Evolutionary conservation across 1,140 invertebrate species (phyloP), one percentile per base, ranked within the genome.

Genomic region (Monochamus saltuarius): DNA sequence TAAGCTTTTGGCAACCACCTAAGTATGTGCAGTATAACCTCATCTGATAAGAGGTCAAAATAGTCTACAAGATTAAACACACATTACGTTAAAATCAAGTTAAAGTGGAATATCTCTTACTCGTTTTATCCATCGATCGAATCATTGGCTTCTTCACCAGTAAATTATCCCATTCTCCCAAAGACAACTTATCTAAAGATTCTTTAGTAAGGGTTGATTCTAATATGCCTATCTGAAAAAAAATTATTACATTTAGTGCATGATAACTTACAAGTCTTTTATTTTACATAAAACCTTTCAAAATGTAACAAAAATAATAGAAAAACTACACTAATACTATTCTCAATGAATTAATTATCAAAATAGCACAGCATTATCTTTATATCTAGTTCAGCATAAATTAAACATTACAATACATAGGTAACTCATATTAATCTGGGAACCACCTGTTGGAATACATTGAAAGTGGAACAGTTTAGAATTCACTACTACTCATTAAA

Each of bases 11-110:
- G 88, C 40, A 95, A 78, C 86, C 87, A 92, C 67, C 85, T 83
- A 58, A 95, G 88, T 37, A 95, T 88, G 64, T 86, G 82, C n/a
- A 95, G 75, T 13, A 95, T 82, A 58, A 94, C 85, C 77, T 95
- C 92, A 78, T 95, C 92, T 0, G 90, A 89, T 45, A 91, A 70
- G 57, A 79, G 78, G n/a, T 81, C 78, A 66, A 87, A 87, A 65
- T 83, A 77, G 73, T 86, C 83, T 72, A 62, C 62, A 70, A 68
- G 10, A 59, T 29, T 29, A 3, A 29, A 29, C 22, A 29, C 22
- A 2, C 22, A 3, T 2, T 29, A 29, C 22, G 6, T 3, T 29
- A 38, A 14, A 53, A n/a, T 38, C 17, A 22, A 29, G 16, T 50
- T 7, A 38, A 14, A 50, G 9, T 42, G 34, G n/a, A 35, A 45